These are phyloP conservation scores for Caranx ignobilis DNA, from an alignment of 2,113 vertebrate species.

Conservation along the genomic window DNA sequence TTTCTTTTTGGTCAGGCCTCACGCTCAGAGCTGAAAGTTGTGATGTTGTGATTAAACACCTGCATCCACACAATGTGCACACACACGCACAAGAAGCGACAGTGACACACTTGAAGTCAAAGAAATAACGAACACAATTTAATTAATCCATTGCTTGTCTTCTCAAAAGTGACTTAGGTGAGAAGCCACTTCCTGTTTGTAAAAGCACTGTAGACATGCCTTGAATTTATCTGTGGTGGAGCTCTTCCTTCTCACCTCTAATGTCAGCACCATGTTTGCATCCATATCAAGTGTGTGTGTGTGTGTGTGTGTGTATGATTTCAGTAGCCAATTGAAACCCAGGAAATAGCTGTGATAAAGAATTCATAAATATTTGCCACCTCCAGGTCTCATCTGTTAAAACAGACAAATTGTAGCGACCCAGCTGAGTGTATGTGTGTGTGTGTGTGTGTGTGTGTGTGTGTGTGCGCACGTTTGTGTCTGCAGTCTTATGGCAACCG, in stretches of 20 bases:
- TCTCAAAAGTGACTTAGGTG: no score
- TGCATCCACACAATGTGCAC: neutral
- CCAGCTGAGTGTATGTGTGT: neutral
- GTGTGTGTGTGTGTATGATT: neutral
- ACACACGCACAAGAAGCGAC: neutral
- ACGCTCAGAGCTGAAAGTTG: neutral
- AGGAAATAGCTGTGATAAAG: neutral
- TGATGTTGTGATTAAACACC: neutral
- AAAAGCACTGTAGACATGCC: neutral
- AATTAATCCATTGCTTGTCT: neutral
- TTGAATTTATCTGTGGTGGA: neutral
- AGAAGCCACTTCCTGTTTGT: conserved; percentile 14
- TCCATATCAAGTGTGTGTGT: neutral
- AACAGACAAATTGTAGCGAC: neutral
- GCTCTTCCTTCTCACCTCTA: neutral
- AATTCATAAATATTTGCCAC: neutral
- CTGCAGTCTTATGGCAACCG: neutral
- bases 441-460: neutral
- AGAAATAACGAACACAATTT: no score
- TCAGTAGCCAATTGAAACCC: neutral
- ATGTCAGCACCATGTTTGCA: no score
- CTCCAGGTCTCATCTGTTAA: neutral
- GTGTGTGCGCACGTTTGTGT: neutral
- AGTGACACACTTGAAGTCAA: neutral
- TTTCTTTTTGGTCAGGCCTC: neutral